A percentile compares a stretch with the other conserved stretches of the same genome.
phyloP scores from a whole-genome alignment of 1,140 invertebrate species.

The Leptestheria dahalacensis region DNA sequence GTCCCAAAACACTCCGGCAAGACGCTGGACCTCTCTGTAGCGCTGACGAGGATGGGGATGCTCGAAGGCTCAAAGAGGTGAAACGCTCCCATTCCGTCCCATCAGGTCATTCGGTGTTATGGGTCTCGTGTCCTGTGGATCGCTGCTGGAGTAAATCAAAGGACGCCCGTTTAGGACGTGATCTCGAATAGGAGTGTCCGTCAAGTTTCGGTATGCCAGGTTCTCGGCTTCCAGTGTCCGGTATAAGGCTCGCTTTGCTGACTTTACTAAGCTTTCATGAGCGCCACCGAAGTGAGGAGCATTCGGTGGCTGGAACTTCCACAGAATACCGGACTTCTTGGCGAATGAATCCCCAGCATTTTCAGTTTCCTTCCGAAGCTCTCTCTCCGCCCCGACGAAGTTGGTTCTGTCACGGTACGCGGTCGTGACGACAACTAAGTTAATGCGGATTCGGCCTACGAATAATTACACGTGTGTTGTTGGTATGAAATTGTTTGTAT shows the following conservation, averaged over 20 bases:
- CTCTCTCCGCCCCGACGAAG: conserved; percentile 24
- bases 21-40: too few species aligned
- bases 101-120: conserved; percentile 24
- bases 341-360: neutral
- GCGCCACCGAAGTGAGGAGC: too few species aligned
- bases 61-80: neutral
- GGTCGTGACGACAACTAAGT: too few species aligned
- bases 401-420: too few species aligned
- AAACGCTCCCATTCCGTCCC: neutral
- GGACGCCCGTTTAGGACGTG: conserved; percentile 23
- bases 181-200: conserved; percentile 20
- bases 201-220: neutral
- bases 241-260: too few species aligned
- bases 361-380: conserved; percentile 15
- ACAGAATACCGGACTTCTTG: conserved; percentile 20
- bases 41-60: too few species aligned
- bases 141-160: conserved; percentile 20
- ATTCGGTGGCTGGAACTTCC: conserved; percentile 30
- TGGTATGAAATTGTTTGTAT: too few species aligned
- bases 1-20: too few species aligned
- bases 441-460: too few species aligned
- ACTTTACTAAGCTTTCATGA: too few species aligned
- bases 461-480: too few species aligned
- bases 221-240: neutral
- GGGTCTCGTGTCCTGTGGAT: conserved; percentile 23